A percentile compares a stretch with the other conserved stretches of the same genome.
Evolutionary conservation across 2,113 vertebrate genomes (phyloP).

Genomic region (Larimichthys crocea): DNA sequence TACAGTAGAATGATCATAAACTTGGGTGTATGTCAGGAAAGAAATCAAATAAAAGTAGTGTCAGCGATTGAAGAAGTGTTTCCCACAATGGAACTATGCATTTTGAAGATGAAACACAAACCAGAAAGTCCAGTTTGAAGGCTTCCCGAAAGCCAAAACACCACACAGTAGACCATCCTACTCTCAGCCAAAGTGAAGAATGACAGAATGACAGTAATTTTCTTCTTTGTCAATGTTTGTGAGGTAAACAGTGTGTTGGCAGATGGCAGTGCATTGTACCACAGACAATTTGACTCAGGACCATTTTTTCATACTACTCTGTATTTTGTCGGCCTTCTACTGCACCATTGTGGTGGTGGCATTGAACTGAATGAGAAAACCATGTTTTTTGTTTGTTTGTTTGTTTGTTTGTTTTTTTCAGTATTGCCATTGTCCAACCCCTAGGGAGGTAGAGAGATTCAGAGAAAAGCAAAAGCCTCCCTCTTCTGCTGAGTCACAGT

Average conservation of each 20-base stretch:
- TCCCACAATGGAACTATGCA: background rate
- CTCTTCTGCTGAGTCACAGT: conserved; percentile 21
- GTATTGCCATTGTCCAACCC: conserved; percentile 4
- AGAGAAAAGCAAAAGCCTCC: conserved; percentile 21
- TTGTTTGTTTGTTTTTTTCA: background rate
- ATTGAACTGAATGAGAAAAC: conserved; percentile 24
- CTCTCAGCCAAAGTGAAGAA: background rate
- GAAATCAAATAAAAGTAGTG: background rate
- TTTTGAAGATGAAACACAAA: conserved; percentile 7
- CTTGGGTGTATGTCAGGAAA: background rate
- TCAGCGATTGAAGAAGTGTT: background rate
- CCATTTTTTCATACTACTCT: background rate
- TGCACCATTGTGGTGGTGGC: background rate
- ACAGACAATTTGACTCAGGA: background rate
- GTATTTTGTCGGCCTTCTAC: conserved; percentile 15
- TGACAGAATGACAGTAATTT: background rate
- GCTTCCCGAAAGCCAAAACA: no score
- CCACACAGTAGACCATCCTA: background rate
- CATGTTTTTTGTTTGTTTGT: background rate
- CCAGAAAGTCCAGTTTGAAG: background rate
- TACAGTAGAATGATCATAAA: background rate
- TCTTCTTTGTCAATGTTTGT: background rate
- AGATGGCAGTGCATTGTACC: background rate
- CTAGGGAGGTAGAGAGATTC: conserved; percentile 1
- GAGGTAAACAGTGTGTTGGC: conserved; percentile 2